These are phyloP conservation scores for Aegotheles bennettii DNA, from an alignment of 2,113 vertebrate species.

Conservation along the genomic window DNA sequence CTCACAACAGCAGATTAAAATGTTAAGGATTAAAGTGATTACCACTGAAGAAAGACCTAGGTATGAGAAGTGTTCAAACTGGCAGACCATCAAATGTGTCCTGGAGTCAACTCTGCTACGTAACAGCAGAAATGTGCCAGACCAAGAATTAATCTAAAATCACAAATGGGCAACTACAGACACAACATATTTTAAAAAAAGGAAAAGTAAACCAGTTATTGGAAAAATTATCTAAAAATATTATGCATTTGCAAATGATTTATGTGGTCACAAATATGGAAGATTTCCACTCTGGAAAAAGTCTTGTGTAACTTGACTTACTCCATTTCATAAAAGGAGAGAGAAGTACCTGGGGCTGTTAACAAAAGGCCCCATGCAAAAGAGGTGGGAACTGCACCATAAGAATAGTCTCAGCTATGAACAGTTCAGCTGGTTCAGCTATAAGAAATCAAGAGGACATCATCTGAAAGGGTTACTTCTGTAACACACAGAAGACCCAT, in stretches of 20 bases:
- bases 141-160: not conserved
- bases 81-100: not conserved
- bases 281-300: not conserved
- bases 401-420: not conserved
- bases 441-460: not conserved
- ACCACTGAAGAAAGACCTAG: not conserved
- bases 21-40: not conserved
- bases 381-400: not conserved
- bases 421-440: not conserved
- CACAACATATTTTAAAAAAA: not conserved
- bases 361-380: not conserved
- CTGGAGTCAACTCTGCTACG: not conserved
- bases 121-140: not conserved
- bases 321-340: not conserved
- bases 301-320: not conserved
- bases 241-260: not conserved
- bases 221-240: not conserved
- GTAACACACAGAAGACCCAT: not conserved
- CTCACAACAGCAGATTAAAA: not conserved
- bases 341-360: not conserved
- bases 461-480: not conserved
- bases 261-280: not conserved
- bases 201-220: not conserved
- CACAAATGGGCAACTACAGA: not conserved
- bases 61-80: not conserved